Evolutionary conservation across 2,113 vertebrate genomes (phyloP).

Genomic region (Thomomys bottae): DNA sequence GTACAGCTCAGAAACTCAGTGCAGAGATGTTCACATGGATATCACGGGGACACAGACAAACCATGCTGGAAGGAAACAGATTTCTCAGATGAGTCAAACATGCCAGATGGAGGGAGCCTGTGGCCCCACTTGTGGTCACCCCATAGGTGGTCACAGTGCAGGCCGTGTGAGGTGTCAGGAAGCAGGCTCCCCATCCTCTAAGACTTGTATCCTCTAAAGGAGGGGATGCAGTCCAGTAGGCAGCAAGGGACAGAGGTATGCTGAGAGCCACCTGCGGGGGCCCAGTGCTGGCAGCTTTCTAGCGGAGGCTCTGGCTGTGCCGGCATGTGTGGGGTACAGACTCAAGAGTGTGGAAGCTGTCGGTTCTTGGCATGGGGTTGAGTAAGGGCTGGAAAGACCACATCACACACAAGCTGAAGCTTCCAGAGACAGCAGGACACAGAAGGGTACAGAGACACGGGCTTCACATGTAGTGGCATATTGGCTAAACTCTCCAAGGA

Average conservation of each 20-base stretch:
- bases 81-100: not conserved
- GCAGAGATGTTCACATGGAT: not conserved
- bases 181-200: too few species aligned
- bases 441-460: not conserved
- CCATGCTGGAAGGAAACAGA: not conserved
- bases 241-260: fast-evolving
- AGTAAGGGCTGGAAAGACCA: not conserved
- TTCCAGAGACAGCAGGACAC: not conserved
- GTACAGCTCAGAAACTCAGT: conserved; percentile 47
- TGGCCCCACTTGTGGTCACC: not conserved
- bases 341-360: not conserved
- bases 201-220: not conserved
- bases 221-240: not conserved
- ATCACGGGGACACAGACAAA: conserved; percentile 10
- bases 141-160: not conserved
- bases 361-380: not conserved
- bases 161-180: not conserved
- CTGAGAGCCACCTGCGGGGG: too few species aligned
- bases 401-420: not conserved
- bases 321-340: not conserved
- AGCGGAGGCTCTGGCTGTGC: not conserved
- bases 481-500: not conserved
- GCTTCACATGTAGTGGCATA: not conserved
- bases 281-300: not conserved
- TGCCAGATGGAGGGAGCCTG: not conserved